A percentile compares a stretch with the other conserved stretches of the same genome.
Evolutionary conservation across 1,140 invertebrate species (phyloP).

Genomic region (Lerema accius): DNA sequence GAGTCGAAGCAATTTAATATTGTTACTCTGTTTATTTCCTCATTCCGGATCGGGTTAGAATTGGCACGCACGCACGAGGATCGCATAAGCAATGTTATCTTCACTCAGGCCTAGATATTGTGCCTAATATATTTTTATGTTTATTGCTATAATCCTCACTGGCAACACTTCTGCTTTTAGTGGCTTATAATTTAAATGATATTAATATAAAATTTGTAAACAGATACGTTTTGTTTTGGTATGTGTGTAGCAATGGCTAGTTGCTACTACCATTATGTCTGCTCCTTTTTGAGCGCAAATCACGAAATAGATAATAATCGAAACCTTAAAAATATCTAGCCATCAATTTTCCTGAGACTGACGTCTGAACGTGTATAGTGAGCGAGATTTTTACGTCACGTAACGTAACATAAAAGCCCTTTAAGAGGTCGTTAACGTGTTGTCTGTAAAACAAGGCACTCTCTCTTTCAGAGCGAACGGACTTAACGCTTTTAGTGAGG

Average conservation of each 20-base stretch:
- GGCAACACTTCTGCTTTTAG: conserved; percentile 1
- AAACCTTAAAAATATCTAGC: no score
- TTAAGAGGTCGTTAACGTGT: conserved; percentile 19
- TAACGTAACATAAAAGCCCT: conserved; percentile 24
- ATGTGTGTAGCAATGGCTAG: no score
- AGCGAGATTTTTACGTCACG: conserved; percentile 18
- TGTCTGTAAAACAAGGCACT: conserved; percentile 21
- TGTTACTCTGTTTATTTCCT: conserved; percentile 1
- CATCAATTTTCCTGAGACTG: no score
- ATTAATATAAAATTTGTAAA: no score
- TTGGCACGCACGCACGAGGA: conserved; percentile 13
- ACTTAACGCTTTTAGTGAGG: not conserved
- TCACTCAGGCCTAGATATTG: conserved; percentile 3
- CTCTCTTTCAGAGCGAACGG: not conserved
- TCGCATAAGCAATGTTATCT: conserved; percentile 20
- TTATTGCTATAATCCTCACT: conserved; percentile 11
- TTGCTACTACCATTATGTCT: no score
- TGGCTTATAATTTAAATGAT: not conserved
- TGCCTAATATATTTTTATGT: conserved; percentile 25
- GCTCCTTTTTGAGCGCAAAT: no score
- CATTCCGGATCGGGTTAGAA: conserved; percentile 6
- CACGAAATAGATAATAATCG: no score
- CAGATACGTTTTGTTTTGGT: not conserved
- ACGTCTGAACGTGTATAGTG: conserved; percentile 11
- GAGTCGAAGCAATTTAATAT: not conserved